phyloP scores from a whole-genome alignment of 2,888 invertebrate genomes.

The Gandaritis pyraliata region DNA sequence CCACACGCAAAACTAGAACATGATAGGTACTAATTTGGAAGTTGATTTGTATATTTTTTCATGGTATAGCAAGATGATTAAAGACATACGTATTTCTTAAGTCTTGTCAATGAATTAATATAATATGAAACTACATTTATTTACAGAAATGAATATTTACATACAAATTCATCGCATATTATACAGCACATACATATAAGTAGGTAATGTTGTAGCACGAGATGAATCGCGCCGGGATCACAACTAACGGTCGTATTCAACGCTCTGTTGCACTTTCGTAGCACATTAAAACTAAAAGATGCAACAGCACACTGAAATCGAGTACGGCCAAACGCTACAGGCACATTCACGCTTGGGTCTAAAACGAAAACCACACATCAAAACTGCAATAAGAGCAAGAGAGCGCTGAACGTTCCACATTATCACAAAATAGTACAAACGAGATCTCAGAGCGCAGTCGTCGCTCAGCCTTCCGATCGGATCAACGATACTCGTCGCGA shows the following conservation, averaged over 20 bases:
- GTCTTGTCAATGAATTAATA: constrained; percentile 32
- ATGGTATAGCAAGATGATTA: constrained; percentile 16
- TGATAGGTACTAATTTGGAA: constrained; percentile 9
- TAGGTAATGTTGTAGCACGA: constrained; percentile 27
- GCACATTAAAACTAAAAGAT: not conserved
- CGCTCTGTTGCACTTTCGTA: not conserved
- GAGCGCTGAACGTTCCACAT: constrained; percentile 10
- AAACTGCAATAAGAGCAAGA: constrained; percentile 15
- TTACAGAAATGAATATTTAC: constrained; percentile 38
- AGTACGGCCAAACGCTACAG: constrained; percentile 1
- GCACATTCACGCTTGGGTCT: constrained; percentile 6
- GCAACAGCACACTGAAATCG: constrained; percentile 8
- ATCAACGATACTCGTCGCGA: constrained; percentile 16
- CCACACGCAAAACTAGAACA: constrained; percentile 1
- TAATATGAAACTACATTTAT: constrained; percentile 30
- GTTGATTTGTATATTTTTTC: constrained; percentile 10
- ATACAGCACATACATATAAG: constrained; percentile 49
- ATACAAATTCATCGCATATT: constrained; percentile 43
- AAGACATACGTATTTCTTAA: constrained; percentile 26
- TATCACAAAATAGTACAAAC: constrained; percentile 30
- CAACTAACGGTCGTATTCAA: constrained; percentile 18
- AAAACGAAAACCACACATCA: constrained; percentile 16
- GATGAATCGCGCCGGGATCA: constrained; percentile 6
- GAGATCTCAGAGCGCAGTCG: constrained; percentile 28
- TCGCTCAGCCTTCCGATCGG: constrained; percentile 15